These are phyloP conservation scores for Diphyllodes magnificus DNA, from an alignment of 2,113 vertebrate species.

Conservation along the genomic window DNA sequence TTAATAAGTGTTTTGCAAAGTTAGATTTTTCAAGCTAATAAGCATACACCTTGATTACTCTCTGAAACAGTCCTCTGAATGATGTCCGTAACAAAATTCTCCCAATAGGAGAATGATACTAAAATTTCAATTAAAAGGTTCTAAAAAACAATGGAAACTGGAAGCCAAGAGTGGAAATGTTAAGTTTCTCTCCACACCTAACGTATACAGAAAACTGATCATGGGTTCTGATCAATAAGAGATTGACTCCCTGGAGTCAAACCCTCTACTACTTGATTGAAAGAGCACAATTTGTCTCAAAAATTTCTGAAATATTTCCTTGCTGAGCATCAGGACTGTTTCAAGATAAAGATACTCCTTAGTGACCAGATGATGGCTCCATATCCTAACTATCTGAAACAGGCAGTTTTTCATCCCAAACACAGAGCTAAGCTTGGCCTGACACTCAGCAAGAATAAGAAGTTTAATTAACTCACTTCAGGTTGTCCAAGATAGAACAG, in stretches of 20 bases:
- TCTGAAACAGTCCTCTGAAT: not conserved
- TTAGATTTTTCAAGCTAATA: not conserved
- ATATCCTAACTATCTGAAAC: not conserved
- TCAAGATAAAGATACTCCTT: not conserved
- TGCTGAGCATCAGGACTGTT: not conserved
- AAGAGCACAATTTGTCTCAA: not conserved
- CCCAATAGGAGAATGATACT: not conserved
- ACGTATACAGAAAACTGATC: not conserved
- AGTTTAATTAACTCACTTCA: not conserved
- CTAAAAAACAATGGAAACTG: not conserved
- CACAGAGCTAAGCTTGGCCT: not conserved
- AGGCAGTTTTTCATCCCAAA: not conserved
- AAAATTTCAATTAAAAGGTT: not conserved
- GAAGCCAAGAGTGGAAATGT: not conserved
- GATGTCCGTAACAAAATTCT: not conserved
- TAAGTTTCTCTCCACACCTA: not conserved
- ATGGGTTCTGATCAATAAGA: not conserved
- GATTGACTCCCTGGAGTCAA: not conserved
- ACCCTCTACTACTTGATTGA: not conserved
- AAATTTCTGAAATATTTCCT: not conserved
- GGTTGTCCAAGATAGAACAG: not conserved
- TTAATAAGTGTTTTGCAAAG: not conserved
- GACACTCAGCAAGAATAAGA: not conserved
- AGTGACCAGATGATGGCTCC: not conserved
- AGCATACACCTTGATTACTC: not conserved